Evolutionary conservation across 2,113 vertebrate genomes (phyloP).

Genomic region (Addax nasomaculatus): DNA sequence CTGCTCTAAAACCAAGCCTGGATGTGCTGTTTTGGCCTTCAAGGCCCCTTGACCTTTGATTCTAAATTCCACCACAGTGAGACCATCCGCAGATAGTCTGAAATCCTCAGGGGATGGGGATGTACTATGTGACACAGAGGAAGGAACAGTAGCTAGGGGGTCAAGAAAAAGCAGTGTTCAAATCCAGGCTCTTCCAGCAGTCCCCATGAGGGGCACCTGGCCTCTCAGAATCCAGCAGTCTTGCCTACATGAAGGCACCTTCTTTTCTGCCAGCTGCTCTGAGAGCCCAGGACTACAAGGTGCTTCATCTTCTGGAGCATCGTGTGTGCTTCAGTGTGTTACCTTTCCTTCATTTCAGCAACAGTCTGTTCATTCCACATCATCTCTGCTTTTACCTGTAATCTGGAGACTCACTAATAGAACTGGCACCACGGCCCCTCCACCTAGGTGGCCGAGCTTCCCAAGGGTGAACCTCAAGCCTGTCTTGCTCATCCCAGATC

Average conservation of each 20-base stretch:
- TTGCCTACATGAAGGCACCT: not conserved
- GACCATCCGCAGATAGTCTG: not conserved
- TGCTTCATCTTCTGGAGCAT: not conserved
- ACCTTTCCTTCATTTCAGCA: not conserved
- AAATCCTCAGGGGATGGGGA: not conserved
- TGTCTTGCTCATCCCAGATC: not conserved
- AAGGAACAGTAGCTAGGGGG: not conserved
- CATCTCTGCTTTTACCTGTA: not conserved
- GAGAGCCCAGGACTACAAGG: not conserved
- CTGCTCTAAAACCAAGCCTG: not conserved
- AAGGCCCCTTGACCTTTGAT: not conserved
- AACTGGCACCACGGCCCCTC: rapidly evolving
- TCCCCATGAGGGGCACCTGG: not conserved
- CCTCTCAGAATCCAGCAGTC: not conserved
- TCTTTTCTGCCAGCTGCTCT: not conserved
- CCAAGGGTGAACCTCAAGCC: not conserved
- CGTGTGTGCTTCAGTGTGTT: not conserved
- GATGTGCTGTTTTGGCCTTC: not conserved
- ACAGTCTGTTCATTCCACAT: not conserved
- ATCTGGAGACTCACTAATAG: not conserved
- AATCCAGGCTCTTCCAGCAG: not conserved
- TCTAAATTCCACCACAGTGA: not conserved
- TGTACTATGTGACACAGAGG: not conserved
- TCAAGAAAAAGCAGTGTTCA: not conserved
- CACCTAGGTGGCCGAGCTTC: not conserved